Base-by-base conservation (phyloP, 2,888 invertebrate genomes). In the Monopis laevigella region DNA sequence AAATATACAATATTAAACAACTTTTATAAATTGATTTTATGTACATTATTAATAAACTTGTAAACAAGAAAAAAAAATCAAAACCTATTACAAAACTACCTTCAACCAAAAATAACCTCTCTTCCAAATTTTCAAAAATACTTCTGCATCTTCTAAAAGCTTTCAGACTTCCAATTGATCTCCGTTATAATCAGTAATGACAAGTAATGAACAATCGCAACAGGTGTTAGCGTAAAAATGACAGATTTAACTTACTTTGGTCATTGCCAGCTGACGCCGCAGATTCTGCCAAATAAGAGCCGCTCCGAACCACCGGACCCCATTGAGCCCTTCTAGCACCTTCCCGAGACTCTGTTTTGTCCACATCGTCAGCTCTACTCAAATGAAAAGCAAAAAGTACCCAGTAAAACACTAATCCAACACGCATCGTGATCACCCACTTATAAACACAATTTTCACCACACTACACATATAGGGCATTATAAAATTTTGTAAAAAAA, bases 401-500 rank as follows among this genome's bases (percentile, higher is more conserved):
- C 75, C 75, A 78, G 70, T 75, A 80, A 51, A 80, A 64, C 61
- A 75, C 65, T 60, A 77, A 64, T 71, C 70, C 72, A 67, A 78
- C 66, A 74, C 75, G 78, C 80, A 80, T 80, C 64, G 72, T 80
- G 70, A 74, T 68, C 62, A 63, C 53, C 59, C 59, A 59, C 58
- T 65, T 62, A 60, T 65, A 59, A 70, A 51, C 59, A 63, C 58
- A 62, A 53, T 59, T 63, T 56, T 52, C 50, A 56, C 24, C 16
- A 59, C 51, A 63, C 54, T 51, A 54, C 62, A 67, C 69, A 59
- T 67, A 58, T 69, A 70, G 66, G 68, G 67, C 78, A 78, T 80
- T 62, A 63, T 80, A 74, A 66, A 61, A 55, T 54, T 59, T 56
- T 58, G 58, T 46, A 50, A 56, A 55, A 56, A 32, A 32, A n/a